Base-by-base conservation (phyloP, 1,140 invertebrate genomes). In the Zophobas morio region DNA sequence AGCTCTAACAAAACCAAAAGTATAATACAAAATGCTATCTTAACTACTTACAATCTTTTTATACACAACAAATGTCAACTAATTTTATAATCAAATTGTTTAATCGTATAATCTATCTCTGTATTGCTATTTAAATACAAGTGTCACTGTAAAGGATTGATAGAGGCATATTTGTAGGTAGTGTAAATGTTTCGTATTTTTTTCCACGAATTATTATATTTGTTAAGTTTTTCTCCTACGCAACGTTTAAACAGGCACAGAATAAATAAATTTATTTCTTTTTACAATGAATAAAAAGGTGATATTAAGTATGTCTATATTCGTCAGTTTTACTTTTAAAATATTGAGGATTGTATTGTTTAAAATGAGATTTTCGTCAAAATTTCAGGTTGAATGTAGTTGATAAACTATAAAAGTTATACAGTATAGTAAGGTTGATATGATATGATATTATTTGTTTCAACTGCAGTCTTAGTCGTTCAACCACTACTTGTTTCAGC, bases 1-100 rank as follows among this genome's bases (percentile, higher is more conserved):
- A 86, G 84, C 84, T 82, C 85, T 85, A 86, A 86, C 84, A 84
- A 86, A 86, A 83, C 82, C 80, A 85, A 82, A 84, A 85, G 81
- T 85, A 86, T 85, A 85, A 84, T 86, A 86, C 84, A 86, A 86
- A 86, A 85, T 78, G 72, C 84, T 86, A 86, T 75, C 71, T 47
- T 49, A 66, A 66, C 80, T 83, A 81, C 77, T 60, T 82, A 80
- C 77, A 81, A 80, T 54, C 53, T 63, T 75, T 84, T 86, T 85
- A 82, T 86, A 85, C 84, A 86, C 82, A 86, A 86, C 81, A 84
- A 81, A 85, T 84, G 77, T 78, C 79, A 66, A 66, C 60, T 66
- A 66, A 66, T 66, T n/a, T 66, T 42, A 46, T 66, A 81, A 66
- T 42, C 37, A 66, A 66, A 66, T 42, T 66, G 39, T 66, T 42